phyloP scores from a whole-genome alignment of 2,797 vertebrate species.

The Hozukius guyotensis region DNA sequence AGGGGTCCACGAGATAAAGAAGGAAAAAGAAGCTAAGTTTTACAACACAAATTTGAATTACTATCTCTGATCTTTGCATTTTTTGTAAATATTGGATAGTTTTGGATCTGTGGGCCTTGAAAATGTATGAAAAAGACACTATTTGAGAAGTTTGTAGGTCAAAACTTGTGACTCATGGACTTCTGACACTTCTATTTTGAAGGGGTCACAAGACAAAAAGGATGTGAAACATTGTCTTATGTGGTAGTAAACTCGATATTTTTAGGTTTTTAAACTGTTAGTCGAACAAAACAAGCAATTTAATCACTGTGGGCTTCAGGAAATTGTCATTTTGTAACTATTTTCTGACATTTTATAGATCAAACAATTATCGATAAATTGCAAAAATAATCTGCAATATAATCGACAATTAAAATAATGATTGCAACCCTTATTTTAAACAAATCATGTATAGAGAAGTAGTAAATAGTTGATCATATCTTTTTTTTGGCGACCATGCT shows the following conservation, averaged over 20 bases:
- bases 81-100: background rate
- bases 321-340: accelerated
- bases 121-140: background rate
- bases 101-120: background rate
- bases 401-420: background rate
- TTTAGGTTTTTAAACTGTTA: background rate
- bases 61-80: background rate
- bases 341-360: background rate
- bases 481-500: background rate
- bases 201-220: background rate
- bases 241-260: background rate
- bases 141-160: background rate
- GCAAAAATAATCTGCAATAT: background rate
- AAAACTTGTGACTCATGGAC: background rate
- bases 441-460: background rate
- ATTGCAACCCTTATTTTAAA: background rate
- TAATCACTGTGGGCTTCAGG: background rate
- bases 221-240: background rate
- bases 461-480: background rate
- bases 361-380: background rate
- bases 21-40: background rate
- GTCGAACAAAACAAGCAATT: background rate
- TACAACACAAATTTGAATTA: background rate
- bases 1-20: background rate
- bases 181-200: background rate